A percentile compares a stretch with the other conserved stretches of the same genome.
phyloP scores from a whole-genome alignment of 1,140 invertebrate genomes.

The Scaptomyza graminum region DNA sequence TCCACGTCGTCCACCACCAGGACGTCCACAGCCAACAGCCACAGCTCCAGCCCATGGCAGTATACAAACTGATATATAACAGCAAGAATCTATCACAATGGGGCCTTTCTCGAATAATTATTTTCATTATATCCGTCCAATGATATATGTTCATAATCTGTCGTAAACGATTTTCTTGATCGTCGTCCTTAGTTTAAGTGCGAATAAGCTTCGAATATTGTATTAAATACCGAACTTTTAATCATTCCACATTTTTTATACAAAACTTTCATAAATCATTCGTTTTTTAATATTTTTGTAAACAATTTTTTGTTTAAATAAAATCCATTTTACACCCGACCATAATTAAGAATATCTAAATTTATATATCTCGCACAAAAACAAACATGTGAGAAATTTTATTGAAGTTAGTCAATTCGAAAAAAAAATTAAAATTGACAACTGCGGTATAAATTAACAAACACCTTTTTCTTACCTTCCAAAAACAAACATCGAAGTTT shows the following conservation, averaged over 20 bases:
- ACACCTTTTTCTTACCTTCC: too few species aligned
- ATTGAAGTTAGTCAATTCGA: too few species aligned
- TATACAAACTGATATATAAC: constrained; percentile 76
- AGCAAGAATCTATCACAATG: neutral
- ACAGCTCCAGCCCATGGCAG: constrained; percentile 54
- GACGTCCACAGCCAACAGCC: constrained; percentile 51
- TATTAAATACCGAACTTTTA: constrained; percentile 10
- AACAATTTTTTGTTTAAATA: constrained; percentile 25
- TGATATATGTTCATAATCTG: neutral
- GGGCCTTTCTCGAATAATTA: constrained; percentile 15
- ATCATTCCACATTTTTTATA: constrained; percentile 38
- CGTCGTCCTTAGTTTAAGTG: constrained; percentile 28
- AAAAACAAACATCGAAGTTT: too few species aligned
- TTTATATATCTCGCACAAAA: too few species aligned
- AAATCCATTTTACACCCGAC: constrained; percentile 29
- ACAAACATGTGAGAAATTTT: too few species aligned
- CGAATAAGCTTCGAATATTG: constrained; percentile 26
- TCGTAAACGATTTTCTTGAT: neutral
- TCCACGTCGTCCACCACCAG: constrained; percentile 72
- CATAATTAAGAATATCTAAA: too few species aligned
- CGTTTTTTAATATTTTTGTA: constrained; percentile 4
- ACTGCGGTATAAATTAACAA: too few species aligned
- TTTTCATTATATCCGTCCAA: constrained; percentile 37
- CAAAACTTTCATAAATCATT: constrained; percentile 22
- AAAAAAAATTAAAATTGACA: too few species aligned